Conservation (phyloP, 1,140 invertebrate species). For the Heliconius eleuchia region DNA sequence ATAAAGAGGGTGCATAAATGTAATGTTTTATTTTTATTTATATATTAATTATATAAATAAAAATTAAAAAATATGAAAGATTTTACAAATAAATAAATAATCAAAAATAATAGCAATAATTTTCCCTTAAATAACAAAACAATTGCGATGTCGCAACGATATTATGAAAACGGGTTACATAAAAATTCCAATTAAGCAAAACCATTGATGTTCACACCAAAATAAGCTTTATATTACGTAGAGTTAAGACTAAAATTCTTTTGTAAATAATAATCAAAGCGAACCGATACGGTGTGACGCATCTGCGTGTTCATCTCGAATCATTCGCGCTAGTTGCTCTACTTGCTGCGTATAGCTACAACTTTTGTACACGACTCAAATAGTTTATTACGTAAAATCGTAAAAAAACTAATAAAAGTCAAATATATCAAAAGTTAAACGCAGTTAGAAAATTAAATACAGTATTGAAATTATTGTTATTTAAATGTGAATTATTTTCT, state of each 20-base stretch:
- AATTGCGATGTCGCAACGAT: constrained; percentile 12
- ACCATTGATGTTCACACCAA: not conserved
- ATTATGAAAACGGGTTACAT: constrained; percentile 21
- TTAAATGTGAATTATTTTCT: not conserved
- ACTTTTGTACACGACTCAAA: not conserved
- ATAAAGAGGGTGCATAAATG: no score
- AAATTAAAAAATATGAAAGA: no score
- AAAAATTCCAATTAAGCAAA: constrained; percentile 3
- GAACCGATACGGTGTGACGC: constrained; percentile 23
- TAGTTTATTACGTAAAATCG: constrained; percentile 16
- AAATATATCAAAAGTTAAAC: not conserved
- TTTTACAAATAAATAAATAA: not conserved
- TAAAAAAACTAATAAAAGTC: not conserved
- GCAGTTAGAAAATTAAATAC: not conserved
- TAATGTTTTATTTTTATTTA: no score
- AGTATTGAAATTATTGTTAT: not conserved
- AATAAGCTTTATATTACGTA: not conserved
- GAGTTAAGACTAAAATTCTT: not conserved
- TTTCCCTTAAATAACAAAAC: not conserved
- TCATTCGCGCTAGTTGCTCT: constrained; percentile 43
- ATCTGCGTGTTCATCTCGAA: constrained; percentile 43
- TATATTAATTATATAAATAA: no score
- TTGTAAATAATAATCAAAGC: not conserved
- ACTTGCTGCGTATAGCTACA: constrained; percentile 22
- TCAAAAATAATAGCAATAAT: not conserved